These are phyloP conservation scores for Littorina saxatilis DNA, from an alignment of 1,140 invertebrate species.

Conservation along the genomic window DNA sequence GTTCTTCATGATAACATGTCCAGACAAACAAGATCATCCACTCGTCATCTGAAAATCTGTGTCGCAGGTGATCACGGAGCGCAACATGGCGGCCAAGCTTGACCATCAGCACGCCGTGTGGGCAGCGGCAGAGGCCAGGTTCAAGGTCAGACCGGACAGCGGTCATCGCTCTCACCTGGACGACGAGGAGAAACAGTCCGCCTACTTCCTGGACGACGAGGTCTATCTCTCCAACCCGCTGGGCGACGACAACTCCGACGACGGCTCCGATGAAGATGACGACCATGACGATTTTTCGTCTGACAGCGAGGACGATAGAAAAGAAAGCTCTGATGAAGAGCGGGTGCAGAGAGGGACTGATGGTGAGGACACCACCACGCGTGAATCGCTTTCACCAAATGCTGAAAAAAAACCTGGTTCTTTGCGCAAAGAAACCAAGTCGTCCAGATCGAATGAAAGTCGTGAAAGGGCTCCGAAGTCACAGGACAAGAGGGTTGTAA, in stretches of 20 bases:
- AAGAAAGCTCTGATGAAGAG: background rate
- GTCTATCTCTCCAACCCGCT: slow-evolving; percentile 37
- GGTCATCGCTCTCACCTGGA: slow-evolving; percentile 23
- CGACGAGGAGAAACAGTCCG: slow-evolving; percentile 4
- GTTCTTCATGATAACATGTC: too few species aligned
- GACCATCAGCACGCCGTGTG: slow-evolving; percentile 22
- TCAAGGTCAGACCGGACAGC: slow-evolving; percentile 16
- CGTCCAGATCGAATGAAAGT: too few species aligned
- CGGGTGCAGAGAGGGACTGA: background rate
- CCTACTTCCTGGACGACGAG: slow-evolving; percentile 33
- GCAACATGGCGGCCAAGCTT: slow-evolving; percentile 29
- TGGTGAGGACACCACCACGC: too few species aligned
- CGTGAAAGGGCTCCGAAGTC: too few species aligned
- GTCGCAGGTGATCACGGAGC: slow-evolving; percentile 24
- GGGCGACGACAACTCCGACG: slow-evolving; percentile 30
- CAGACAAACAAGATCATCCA: too few species aligned
- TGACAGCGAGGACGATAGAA: slow-evolving; percentile 10
- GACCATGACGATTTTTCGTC: too few species aligned
- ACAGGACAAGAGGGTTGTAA: too few species aligned
- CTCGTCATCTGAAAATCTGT: background rate
- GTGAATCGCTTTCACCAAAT: too few species aligned
- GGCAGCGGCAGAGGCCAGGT: background rate
- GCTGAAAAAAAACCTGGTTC: too few species aligned
- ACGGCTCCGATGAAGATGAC: background rate
- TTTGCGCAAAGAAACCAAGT: too few species aligned